Percentiles rank a stretch among this genome's conserved stretches.
Evolutionary conservation across 2,888 invertebrate species (phyloP).

Genomic region (Athalia rosae): DNA sequence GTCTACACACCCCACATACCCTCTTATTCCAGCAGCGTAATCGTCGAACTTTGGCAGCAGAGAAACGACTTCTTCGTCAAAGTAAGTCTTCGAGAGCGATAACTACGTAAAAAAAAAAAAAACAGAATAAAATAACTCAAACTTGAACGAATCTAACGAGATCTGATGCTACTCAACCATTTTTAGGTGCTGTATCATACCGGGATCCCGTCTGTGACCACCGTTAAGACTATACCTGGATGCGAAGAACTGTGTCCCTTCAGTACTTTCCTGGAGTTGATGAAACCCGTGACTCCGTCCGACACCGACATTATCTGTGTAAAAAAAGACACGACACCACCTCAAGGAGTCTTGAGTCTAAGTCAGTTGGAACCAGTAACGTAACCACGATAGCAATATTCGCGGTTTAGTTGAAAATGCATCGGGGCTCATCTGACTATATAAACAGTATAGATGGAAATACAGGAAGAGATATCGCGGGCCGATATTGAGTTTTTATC

Average conservation of each 20-base stretch:
- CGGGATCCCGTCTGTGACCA: constrained; percentile 2
- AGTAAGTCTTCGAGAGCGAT: constrained; percentile 64
- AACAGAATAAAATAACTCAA: neutral
- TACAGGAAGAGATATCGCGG: too few relatives aligned
- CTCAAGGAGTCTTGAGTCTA: too few relatives aligned
- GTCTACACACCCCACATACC: constrained; percentile 78
- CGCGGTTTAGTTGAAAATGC: too few relatives aligned
- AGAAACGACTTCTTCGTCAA: constrained; percentile 72
- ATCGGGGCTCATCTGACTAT: too few relatives aligned
- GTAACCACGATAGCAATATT: too few relatives aligned
- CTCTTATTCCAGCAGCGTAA: constrained; percentile 76
- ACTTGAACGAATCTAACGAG: neutral
- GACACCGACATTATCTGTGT: neutral
- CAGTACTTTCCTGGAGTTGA: constrained; percentile 1
- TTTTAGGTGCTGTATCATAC: constrained; percentile 12
- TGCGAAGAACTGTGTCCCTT: constrained; percentile 4
- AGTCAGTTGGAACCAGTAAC: too few relatives aligned
- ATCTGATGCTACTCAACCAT: neutral
- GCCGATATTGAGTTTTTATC: too few relatives aligned
- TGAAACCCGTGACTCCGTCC: neutral
- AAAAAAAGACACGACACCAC: too few relatives aligned
- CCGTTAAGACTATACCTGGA: constrained; percentile 8
- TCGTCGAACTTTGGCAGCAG: constrained; percentile 75
- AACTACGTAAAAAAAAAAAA: too few relatives aligned
- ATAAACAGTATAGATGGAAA: too few relatives aligned